Base-by-base conservation (phyloP, 2,113 vertebrate species). In the Notarius lentiginosus region DNA sequence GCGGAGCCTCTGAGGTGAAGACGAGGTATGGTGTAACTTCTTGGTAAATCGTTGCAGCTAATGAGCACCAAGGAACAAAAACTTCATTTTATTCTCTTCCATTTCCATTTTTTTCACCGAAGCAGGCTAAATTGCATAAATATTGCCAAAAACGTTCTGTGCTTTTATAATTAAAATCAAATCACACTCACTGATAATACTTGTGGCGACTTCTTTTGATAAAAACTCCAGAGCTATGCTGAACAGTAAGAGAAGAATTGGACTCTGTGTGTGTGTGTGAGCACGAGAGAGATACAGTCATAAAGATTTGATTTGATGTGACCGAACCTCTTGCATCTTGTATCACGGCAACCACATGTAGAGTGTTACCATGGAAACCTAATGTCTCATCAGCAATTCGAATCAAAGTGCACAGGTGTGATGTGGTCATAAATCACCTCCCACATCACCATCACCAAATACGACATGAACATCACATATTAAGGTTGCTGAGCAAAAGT, bases 81-180 rank as follows among this genome's bases (percentile, higher is more conserved):
- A 30, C 10, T 66, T 10, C 10, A 68, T 24, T 63, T 63, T 63
- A 63, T n/a, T 24, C 27, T 30, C 27, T 2, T 30, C 12, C 66
- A 68, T 65, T 65, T n/a, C 24, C 22, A 65, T 30, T 68, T 11
- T 66, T 66, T 24, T 5, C 27, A 41, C 27, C 2, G 2, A 70
- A 17, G 30, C 15, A 9, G 41, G 70, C 17, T 20, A 8, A 47
- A 20, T 73, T 73, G 70, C 70, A 73, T 47, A 73, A 73, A 47
- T 14, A 70, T 70, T 63, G 20, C 61, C 6, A 63, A 24, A 63
- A 17, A n/a, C 75, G 34, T 15, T 84, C 53, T 30, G 4, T 2
- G 14, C 7, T 76, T 63, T 85, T 49, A 51, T 34, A n/a, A 77
- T 65, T 77, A 77, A 79, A 87, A 89, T 80, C 27, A n/a, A 66